Evolutionary conservation across 30 jellyfish, hydroid and myxozoan species (phyloP).

Genomic region (Cassiopea xamachana): DNA sequence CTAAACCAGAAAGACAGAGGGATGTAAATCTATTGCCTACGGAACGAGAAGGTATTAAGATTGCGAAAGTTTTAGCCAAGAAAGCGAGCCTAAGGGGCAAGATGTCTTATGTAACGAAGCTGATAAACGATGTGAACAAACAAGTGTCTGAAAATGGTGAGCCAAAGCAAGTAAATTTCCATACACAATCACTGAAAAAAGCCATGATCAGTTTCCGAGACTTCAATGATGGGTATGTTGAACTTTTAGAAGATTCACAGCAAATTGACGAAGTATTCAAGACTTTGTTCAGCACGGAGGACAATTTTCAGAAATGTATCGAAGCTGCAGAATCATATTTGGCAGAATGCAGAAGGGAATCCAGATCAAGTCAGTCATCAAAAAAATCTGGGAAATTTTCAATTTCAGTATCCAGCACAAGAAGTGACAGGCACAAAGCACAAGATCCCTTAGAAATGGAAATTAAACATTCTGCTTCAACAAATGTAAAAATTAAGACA

Average conservation of each 20-base stretch:
- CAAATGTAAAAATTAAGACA: constrained; percentile 17
- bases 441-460: constrained; percentile 33
- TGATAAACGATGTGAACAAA: constrained; percentile 30
- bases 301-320: constrained; percentile 32
- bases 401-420: neutral
- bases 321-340: constrained; percentile 36
- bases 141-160: constrained; percentile 45
- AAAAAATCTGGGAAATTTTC: constrained; percentile 39
- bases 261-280: constrained; percentile 30
- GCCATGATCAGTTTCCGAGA: constrained; percentile 55
- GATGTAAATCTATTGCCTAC: constrained; percentile 28
- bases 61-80: constrained; percentile 50
- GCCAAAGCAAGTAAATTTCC: constrained; percentile 19
- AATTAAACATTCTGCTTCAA: constrained; percentile 5
- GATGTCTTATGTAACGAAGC: constrained; percentile 22
- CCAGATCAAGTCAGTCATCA: constrained; percentile 32
- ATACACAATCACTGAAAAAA: constrained; percentile 46
- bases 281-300: constrained; percentile 42
- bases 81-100: constrained; percentile 56
- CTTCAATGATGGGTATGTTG: constrained; percentile 39
- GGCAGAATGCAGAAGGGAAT: constrained; percentile 24
- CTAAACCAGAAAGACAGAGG: constrained; percentile 21
- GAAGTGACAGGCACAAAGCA: constrained; percentile 5
- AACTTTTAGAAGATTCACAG: constrained; percentile 20
- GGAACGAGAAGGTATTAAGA: constrained; percentile 40